These are phyloP conservation scores for Copidosoma aretas DNA, from an alignment of 2,888 invertebrate species.

Conservation along the genomic window DNA sequence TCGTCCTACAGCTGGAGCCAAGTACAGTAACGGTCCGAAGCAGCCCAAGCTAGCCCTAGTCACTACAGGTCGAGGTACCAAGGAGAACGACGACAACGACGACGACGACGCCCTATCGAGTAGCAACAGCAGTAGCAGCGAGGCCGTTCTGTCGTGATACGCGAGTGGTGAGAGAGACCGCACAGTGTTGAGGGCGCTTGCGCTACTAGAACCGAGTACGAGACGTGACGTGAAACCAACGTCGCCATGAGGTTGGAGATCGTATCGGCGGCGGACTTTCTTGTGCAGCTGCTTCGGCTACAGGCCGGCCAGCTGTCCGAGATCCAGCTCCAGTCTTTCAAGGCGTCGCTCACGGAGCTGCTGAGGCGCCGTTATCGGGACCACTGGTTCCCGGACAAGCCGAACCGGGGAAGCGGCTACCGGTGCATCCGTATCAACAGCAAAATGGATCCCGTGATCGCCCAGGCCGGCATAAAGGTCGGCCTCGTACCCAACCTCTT, in stretches of 20 bases:
- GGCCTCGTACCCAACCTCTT: slow-evolving; percentile 69
- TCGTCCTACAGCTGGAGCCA: no score
- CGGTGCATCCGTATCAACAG: slow-evolving; percentile 76
- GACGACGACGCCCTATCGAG: not conserved
- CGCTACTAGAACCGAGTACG: not conserved
- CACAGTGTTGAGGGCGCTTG: not conserved
- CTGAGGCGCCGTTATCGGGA: slow-evolving; percentile 66
- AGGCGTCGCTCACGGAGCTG: slow-evolving; percentile 62
- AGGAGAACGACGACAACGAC: not conserved
- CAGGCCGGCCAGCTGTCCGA: slow-evolving; percentile 58
- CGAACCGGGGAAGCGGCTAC: slow-evolving; percentile 75
- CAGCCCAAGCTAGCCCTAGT: no score
- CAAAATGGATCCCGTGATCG: slow-evolving; percentile 73
- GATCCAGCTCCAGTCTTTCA: slow-evolving; percentile 64
- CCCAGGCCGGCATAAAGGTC: slow-evolving; percentile 70
- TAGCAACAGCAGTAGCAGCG: not conserved
- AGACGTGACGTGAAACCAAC: not conserved
- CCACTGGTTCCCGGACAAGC: slow-evolving; percentile 78
- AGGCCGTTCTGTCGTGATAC: not conserved
- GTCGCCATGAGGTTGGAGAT: slow-evolving; percentile 64
- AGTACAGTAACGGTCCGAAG: no score
- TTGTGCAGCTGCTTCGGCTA: slow-evolving; percentile 63
- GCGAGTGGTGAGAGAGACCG: not conserved
- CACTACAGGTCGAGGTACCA: no score
- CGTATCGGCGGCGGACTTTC: slow-evolving; percentile 64